Percentiles rank a stretch among this genome's conserved stretches.
Evolutionary conservation across 64 coral and sea anemone species (phyloP).

Genomic region (Trachythela sp.): DNA sequence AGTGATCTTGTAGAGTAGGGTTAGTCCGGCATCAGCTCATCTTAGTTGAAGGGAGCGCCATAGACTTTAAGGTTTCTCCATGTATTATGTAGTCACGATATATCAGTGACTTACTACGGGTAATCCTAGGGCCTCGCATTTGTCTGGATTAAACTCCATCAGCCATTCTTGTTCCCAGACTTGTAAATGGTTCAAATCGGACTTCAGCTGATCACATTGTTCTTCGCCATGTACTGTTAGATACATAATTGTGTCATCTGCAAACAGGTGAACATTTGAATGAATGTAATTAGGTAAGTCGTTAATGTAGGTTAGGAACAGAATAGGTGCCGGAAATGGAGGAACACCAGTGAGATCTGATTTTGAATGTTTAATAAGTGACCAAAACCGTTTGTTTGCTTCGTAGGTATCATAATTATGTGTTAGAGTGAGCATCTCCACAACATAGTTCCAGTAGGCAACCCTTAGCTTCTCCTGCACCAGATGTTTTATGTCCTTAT

Average conservation of each 20-base stretch:
- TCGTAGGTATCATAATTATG: background rate
- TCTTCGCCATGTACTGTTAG: background rate
- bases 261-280: background rate
- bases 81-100: slow-evolving; percentile 30
- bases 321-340: background rate
- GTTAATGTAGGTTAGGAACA: background rate
- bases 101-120: slow-evolving; percentile 12
- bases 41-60: too few relatives aligned
- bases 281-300: background rate
- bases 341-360: background rate
- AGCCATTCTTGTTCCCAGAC: slow-evolving; percentile 19
- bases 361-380: background rate
- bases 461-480: background rate
- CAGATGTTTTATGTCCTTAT: slow-evolving; percentile 8
- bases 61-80: background rate
- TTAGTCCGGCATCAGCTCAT: too few relatives aligned
- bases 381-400: slow-evolving; percentile 2
- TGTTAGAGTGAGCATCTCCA: background rate
- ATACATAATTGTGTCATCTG: background rate
- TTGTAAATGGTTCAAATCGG: background rate
- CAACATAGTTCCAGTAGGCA: slow-evolving; percentile 32
- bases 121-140: slow-evolving; percentile 25
- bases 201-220: background rate
- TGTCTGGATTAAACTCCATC: slow-evolving; percentile 27
- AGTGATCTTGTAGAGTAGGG: background rate